Evolutionary conservation across 2,797 vertebrate genomes (phyloP), one percentile per base, ranked within the genome.

Genomic region (Emys orbicularis): DNA sequence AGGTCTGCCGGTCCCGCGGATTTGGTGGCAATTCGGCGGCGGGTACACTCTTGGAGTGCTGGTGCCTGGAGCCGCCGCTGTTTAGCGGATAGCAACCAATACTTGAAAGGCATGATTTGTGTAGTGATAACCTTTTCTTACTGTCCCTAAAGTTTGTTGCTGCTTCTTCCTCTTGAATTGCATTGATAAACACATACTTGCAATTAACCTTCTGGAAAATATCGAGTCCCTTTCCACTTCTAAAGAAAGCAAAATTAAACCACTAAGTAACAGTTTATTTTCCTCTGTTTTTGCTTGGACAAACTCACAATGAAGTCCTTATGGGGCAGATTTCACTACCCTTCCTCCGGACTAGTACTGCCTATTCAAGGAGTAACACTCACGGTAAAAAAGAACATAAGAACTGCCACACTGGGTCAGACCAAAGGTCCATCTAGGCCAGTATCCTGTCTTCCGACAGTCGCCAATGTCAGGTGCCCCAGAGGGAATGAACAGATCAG

Each of bases 221-320:
- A 25, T 15, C 0, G 4, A 3, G 12, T 31, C 12, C 5, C 4
- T 13, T 19, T 31, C 19, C 12, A 0, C 6, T 61, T 49, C 77
- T 65, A 84, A 84, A 83, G 6, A 6, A 29, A 4, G n/a, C 5
- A 19, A 21, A 3, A 74, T 31, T 16, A 80, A 61, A 61, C 41
- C 34, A 29, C 3, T 2, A 49, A 4, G 44, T 10, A 65, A 83
- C 84, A 6, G 53, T 44, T 15, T 12, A 34, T 4, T 10, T 50
- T 6, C 18, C 77, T 37, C 23, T 94, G 79, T 61, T 61, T 59
- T 76, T 65, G 11, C 41, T 84, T 3, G 16, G 82, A 86, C 25
- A 13, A 72, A 31, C 87, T 87, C 84, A 44, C 53, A 3, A 0
- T 53, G 68, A 25, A 47, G 5, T 4, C 3, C 15, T 61, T 61